Evolutionary conservation across 2,888 invertebrate genomes (phyloP).

Genomic region (Escarpia spicata): DNA sequence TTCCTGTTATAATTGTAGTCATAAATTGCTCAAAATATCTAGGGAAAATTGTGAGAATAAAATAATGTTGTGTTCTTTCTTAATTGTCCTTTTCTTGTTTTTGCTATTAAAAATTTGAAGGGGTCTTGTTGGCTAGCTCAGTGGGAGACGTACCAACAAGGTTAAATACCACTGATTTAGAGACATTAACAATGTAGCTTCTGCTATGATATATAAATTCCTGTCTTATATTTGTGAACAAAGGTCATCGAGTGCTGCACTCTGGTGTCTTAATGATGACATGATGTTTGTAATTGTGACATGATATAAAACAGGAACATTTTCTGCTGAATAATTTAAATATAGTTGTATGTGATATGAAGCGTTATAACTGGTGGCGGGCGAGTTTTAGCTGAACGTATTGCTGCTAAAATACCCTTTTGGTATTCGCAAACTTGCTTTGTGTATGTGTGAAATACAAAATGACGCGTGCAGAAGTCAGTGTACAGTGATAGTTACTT

Average conservation of each 20-base stretch:
- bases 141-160: too few species aligned
- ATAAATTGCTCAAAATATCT: too few species aligned
- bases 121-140: too few species aligned
- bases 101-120: too few species aligned
- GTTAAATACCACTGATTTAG: too few species aligned
- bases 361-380: background rate
- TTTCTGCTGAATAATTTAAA: background rate
- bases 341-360: background rate
- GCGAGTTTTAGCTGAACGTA: background rate
- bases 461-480: background rate
- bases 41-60: too few species aligned
- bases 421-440: background rate
- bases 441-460: background rate
- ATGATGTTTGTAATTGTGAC: background rate
- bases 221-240: background rate
- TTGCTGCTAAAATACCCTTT: background rate
- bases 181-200: too few species aligned
- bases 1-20: too few species aligned
- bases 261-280: background rate
- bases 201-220: background rate
- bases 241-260: background rate
- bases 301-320: background rate
- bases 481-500: too few species aligned
- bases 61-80: too few species aligned
- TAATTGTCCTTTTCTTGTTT: too few species aligned